Base-by-base conservation (phyloP, 2,888 invertebrate genomes). In the Sisyra terminalis region DNA sequence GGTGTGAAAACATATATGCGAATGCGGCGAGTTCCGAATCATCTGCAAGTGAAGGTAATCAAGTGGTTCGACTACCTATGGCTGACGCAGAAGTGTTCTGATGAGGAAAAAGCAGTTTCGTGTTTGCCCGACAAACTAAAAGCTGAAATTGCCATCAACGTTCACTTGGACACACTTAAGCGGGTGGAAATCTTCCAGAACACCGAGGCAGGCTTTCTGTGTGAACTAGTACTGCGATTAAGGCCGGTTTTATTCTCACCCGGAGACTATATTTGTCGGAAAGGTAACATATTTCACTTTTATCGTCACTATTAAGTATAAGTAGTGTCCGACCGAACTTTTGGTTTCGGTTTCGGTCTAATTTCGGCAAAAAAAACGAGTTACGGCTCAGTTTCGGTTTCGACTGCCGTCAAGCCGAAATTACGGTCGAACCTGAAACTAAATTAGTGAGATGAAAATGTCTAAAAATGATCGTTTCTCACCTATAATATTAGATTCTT, bases 61-160 rank as follows among this genome's bases (percentile, higher is more conserved):
- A 92, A 93, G 66, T 97, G 96, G 96, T 97, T 96, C 67, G 96
- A 97, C 71, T 96, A 97, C 65, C 74, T 96, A 57, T 97, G 97
- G 96, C 78, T 94, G 57, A 93, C 93, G 51, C 94, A 97, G 70
- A 96, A 96, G 69, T 93, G 93, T 60, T 92, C 93, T 16, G 93
- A 96, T 62, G 96, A 97, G 64, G 94, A 96, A 64, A 84, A 83
- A 63, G 89, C 89, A 45, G 90, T 93, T 53, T 87, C 88, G 58
- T 92, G 89, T 69, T 75, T 93, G 58, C 92, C 92, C 66, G 94
- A 96, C 69, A 94, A 96, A 66, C 75, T 96, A 56, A 96, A 96
- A 67, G 96, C 96, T 46, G 97, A 97, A 69, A 97, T 97, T 58
- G 96, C 96, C 57, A 96, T 97, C 66, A 96, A 97, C 69, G 96